Evolutionary conservation across 2,888 invertebrate genomes (phyloP).

Genomic region (Drosophila eohydei): DNA sequence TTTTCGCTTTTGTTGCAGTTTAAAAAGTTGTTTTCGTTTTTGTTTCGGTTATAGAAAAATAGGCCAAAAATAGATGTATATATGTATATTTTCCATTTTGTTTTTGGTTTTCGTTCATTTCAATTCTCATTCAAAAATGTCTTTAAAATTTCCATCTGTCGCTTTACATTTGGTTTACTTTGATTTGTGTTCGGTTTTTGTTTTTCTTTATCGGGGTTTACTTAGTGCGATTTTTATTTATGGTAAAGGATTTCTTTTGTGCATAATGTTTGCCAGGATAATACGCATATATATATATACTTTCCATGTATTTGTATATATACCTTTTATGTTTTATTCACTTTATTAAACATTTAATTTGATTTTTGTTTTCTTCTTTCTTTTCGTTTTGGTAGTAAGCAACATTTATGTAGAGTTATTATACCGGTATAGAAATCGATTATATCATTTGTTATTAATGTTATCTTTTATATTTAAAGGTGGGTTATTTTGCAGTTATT

Average conservation of each 20-base stretch:
- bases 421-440: slow-evolving; percentile 52
- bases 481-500: slow-evolving; percentile 83
- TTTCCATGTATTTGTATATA: slow-evolving; percentile 18
- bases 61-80: slow-evolving; percentile 82
- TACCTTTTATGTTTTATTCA: slow-evolving; percentile 32
- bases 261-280: slow-evolving; percentile 57
- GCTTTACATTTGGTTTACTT: slow-evolving; percentile 53
- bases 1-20: slow-evolving; percentile 49
- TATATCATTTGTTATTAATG: slow-evolving; percentile 51
- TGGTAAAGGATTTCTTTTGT: slow-evolving; percentile 40
- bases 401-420: slow-evolving; percentile 47
- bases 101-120: slow-evolving; percentile 31
- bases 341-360: slow-evolving; percentile 35
- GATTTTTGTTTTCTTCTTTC: neutral
- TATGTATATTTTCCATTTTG: slow-evolving; percentile 61
- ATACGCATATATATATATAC: slow-evolving; percentile 40
- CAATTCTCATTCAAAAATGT: slow-evolving; percentile 65
- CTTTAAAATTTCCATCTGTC: slow-evolving; percentile 64
- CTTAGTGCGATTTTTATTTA: slow-evolving; percentile 38
- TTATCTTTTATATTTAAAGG: slow-evolving; percentile 77
- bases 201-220: slow-evolving; percentile 13
- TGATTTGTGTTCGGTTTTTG: slow-evolving; percentile 47
- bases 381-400: slow-evolving; percentile 28
- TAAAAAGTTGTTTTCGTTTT: slow-evolving; percentile 61
- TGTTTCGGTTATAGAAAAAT: slow-evolving; percentile 76